These are phyloP conservation scores for Dexiosoma caninum DNA, from an alignment of 2,888 invertebrate genomes.

Conservation along the genomic window DNA sequence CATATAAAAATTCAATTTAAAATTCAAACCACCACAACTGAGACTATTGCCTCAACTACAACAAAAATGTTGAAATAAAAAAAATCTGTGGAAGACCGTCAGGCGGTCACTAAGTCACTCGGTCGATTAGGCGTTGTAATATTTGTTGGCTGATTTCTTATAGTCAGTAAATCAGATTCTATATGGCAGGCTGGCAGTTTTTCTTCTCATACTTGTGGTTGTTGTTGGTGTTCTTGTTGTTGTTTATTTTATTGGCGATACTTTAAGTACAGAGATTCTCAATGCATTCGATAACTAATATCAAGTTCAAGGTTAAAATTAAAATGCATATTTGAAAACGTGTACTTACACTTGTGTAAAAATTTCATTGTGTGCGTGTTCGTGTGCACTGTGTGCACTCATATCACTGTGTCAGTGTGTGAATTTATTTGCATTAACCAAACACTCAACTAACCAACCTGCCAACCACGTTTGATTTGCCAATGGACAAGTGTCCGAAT, in stretches of 20 bases:
- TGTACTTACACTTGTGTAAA: slow-evolving; percentile 39
- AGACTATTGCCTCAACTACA: background rate
- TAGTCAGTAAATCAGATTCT: slow-evolving; percentile 18
- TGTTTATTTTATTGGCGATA: slow-evolving; percentile 21
- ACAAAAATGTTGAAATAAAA: background rate
- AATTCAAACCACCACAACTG: slow-evolving; percentile 15
- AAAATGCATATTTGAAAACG: slow-evolving; percentile 62
- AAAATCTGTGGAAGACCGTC: background rate
- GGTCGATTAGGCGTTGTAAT: background rate
- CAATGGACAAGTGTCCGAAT: slow-evolving; percentile 33
- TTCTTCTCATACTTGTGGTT: background rate
- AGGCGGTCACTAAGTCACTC: background rate
- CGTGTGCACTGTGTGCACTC: too few relatives aligned
- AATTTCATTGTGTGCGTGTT: background rate
- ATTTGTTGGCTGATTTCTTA: slow-evolving; percentile 15
- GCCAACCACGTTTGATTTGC: slow-evolving; percentile 38
- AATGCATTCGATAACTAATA: slow-evolving; percentile 61
- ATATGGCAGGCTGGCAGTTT: background rate
- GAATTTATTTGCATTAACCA: slow-evolving; percentile 25
- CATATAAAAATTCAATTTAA: slow-evolving; percentile 17
- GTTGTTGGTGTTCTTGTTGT: slow-evolving; percentile 3
- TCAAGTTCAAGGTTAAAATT: slow-evolving; percentile 62
- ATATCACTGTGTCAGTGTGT: background rate
- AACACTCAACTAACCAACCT: slow-evolving; percentile 26
- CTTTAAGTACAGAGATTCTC: slow-evolving; percentile 43